These are phyloP conservation scores for Temnothorax ravouxi DNA, from an alignment of 2,888 invertebrate species.

Conservation along the genomic window DNA sequence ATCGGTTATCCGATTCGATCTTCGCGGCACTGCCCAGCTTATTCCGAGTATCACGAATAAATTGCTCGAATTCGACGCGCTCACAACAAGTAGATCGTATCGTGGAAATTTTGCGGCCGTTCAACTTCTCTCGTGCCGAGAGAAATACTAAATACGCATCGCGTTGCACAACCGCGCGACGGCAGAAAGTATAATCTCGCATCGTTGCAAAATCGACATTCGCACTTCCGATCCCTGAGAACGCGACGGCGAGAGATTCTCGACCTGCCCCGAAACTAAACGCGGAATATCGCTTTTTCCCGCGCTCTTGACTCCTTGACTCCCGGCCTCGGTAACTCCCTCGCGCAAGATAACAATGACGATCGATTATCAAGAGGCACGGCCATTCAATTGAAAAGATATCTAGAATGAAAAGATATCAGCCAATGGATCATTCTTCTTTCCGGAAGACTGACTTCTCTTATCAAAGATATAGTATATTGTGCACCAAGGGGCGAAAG, in stretches of 20 bases:
- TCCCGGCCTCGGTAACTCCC: conserved; percentile 61
- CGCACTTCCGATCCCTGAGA: conserved; percentile 67
- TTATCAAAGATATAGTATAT: conserved; percentile 22
- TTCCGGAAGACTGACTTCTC: not conserved
- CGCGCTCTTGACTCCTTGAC: conserved; percentile 50
- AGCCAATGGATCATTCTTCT: not conserved
- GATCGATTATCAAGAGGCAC: conserved; percentile 64
- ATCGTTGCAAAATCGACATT: conserved; percentile 40
- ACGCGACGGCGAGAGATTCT: conserved; percentile 69
- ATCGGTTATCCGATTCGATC: conserved; percentile 15
- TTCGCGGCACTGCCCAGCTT: conserved; percentile 5
- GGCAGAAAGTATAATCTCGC: conserved; percentile 28
- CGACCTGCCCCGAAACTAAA: conserved; percentile 66
- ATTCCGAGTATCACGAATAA: conserved; percentile 20
- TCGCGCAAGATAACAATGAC: conserved; percentile 61
- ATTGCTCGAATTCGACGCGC: conserved; percentile 16
- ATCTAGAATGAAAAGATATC: not conserved
- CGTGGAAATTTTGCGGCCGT: conserved; percentile 28
- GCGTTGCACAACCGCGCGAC: conserved; percentile 23
- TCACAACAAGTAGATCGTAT: conserved; percentile 33
- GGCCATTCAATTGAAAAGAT: conserved; percentile 22
- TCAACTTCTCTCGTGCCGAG: conserved; percentile 16
- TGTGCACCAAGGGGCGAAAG: no score
- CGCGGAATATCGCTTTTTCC: conserved; percentile 66
- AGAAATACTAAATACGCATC: conserved; percentile 50